Evolutionary conservation across 2,888 invertebrate genomes (phyloP).

Genomic region (Volucella zonaria): DNA sequence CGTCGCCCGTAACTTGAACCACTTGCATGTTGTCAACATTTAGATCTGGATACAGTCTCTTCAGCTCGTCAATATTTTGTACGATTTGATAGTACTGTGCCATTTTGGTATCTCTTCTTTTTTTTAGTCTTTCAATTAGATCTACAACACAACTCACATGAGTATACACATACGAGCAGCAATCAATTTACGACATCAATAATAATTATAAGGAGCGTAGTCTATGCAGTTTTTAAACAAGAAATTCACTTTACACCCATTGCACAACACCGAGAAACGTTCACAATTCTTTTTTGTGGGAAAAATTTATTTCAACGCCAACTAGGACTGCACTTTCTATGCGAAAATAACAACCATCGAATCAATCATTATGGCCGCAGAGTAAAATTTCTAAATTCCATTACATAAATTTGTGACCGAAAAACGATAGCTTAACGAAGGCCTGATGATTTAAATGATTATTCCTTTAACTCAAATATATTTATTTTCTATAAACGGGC

Average conservation of each 20-base stretch:
- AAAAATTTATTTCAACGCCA: too few relatives aligned
- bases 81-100: constrained; percentile 88
- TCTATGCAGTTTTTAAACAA: too few relatives aligned
- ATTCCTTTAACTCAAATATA: constrained; percentile 8
- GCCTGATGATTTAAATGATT: constrained; percentile 1
- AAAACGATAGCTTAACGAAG: constrained; percentile 39
- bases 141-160: constrained; percentile 23
- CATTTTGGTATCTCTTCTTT: constrained; percentile 81
- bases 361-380: constrained; percentile 67
- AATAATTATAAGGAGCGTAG: too few relatives aligned
- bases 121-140: neutral
- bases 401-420: constrained; percentile 59
- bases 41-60: constrained; percentile 86
- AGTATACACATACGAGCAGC: constrained; percentile 32
- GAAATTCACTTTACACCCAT: too few relatives aligned
- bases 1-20: constrained; percentile 80
- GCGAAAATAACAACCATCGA: constrained; percentile 44
- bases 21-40: constrained; percentile 83
- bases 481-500: constrained; percentile 19
- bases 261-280: too few relatives aligned
- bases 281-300: too few relatives aligned
- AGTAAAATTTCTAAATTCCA: constrained; percentile 43
- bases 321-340: constrained; percentile 51
- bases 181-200: too few relatives aligned
- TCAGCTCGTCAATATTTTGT: constrained; percentile 85